Evolutionary conservation across 2,888 invertebrate species (phyloP).

Genomic region (Phaedon cochleariae): DNA sequence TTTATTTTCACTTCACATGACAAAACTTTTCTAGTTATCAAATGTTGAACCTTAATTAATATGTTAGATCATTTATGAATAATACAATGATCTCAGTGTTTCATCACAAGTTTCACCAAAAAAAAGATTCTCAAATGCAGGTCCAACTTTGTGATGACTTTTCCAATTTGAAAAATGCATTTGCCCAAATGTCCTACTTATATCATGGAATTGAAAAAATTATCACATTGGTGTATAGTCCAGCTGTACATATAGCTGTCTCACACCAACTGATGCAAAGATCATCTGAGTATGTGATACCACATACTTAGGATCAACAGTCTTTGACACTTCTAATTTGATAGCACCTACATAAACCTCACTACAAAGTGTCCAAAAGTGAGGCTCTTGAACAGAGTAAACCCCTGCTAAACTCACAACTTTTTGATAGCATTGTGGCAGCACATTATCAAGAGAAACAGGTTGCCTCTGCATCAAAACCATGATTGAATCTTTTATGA

Average conservation of each 20-base stretch:
- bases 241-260: conserved; percentile 91
- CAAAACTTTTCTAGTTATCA: no score
- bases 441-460: conserved; percentile 76
- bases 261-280: conserved; percentile 90
- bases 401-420: conserved; percentile 92
- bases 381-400: conserved; percentile 95
- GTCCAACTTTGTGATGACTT: no score
- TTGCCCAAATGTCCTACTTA: no score
- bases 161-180: no score
- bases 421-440: conserved; percentile 90
- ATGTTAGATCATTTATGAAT: no score
- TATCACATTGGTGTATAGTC: conserved; percentile 86
- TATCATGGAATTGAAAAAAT: background rate
- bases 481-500: conserved; percentile 87
- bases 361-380: conserved; percentile 98
- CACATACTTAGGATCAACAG: conserved; percentile 92
- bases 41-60: no score
- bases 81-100: no score
- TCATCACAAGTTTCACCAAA: no score
- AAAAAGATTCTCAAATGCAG: no score
- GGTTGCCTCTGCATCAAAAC: conserved; percentile 97
- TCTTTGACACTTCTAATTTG: conserved; percentile 93
- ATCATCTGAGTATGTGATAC: conserved; percentile 93
- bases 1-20: no score
- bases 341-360: conserved; percentile 92